Evolutionary conservation across 2,797 vertebrate genomes (phyloP).

Genomic region (Psittacula derbiana): DNA sequence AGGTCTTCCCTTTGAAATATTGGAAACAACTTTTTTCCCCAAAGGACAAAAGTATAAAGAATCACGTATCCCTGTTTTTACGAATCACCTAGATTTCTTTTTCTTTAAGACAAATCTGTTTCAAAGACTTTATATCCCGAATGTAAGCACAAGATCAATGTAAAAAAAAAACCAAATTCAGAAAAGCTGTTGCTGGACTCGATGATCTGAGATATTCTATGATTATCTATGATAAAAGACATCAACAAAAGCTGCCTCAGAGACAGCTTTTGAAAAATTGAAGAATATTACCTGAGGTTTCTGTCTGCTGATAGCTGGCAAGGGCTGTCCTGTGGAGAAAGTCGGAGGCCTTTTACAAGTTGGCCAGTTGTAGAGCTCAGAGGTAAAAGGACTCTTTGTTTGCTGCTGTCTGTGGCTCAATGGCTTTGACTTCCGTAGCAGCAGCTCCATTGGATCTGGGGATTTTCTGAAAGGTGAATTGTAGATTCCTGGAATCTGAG

Average conservation of each 20-base stretch:
- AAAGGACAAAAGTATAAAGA: neutral
- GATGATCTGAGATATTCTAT: rapidly evolving
- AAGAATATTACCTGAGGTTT: slow-evolving; percentile 83
- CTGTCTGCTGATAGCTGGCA: slow-evolving; percentile 82
- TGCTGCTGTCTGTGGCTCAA: slow-evolving; percentile 2
- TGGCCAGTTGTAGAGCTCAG: slow-evolving; percentile 23
- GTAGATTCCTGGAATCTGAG: slow-evolving; percentile 88
- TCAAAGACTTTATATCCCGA: neutral
- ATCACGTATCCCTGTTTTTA: neutral
- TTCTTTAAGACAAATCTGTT: neutral
- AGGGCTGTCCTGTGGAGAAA: slow-evolving; percentile 49
- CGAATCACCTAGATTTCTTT: neutral
- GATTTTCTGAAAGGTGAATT: slow-evolving; percentile 86
- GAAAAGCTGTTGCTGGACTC: neutral
- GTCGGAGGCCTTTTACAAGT: slow-evolving; percentile 52
- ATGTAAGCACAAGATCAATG: neutral
- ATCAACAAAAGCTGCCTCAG: neutral
- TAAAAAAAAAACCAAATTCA: neutral
- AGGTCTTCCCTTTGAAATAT: neutral
- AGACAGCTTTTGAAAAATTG: neutral
- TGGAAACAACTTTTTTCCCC: neutral
- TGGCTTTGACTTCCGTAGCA: slow-evolving; percentile 83
- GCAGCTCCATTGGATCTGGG: slow-evolving; percentile 89
- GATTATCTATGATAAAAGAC: neutral
- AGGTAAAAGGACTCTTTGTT: neutral